phyloP scores from a whole-genome alignment of 2,113 vertebrate genomes.

The Nothobranchius furzeri region DNA sequence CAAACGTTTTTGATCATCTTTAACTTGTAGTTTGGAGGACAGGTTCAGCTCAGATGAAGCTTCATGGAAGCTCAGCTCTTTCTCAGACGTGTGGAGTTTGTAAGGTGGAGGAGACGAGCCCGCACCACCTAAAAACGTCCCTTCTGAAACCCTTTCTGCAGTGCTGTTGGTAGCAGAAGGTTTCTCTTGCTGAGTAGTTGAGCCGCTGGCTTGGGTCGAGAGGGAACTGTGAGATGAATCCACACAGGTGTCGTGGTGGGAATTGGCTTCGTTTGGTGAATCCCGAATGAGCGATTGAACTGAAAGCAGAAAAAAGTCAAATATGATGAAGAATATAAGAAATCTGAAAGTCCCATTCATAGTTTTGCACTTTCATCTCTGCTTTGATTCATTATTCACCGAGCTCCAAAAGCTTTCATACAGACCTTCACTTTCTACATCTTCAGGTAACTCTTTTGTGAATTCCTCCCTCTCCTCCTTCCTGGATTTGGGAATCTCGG shows the following conservation, averaged over 20 bases:
- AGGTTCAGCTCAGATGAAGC: background rate
- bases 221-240: background rate
- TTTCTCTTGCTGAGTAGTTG: background rate
- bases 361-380: too few species aligned
- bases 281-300: slow-evolving; percentile 15
- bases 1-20: slow-evolving; percentile 1
- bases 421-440: slow-evolving; percentile 58
- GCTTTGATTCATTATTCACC: too few species aligned
- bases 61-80: background rate
- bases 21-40: slow-evolving; percentile 1
- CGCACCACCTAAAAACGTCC: background rate
- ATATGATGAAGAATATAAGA: too few species aligned
- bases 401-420: background rate
- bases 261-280: background rate
- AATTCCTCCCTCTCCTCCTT: slow-evolving; percentile 56
- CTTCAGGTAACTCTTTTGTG: slow-evolving; percentile 32
- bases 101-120: background rate
- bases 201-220: background rate
- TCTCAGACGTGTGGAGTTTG: background rate
- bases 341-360: too few species aligned
- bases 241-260: background rate
- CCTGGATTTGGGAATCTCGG: background rate
- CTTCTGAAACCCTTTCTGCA: background rate
- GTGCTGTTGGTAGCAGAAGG: background rate
- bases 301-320: slow-evolving; percentile 14